Base-by-base conservation (phyloP, 2,113 vertebrate genomes). In the Atrichornis clamosus region DNA sequence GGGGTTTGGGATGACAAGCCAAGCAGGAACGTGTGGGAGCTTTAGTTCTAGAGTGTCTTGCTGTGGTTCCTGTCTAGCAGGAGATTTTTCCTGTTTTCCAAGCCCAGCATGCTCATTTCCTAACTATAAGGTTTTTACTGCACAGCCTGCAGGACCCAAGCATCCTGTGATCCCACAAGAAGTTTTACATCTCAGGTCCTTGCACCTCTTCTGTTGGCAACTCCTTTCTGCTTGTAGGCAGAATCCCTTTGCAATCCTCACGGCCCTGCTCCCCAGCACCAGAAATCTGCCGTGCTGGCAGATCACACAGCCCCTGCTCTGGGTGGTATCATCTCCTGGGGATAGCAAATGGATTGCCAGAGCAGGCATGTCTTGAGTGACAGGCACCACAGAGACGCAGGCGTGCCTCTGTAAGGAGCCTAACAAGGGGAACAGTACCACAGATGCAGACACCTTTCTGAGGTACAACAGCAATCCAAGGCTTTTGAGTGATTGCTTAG, bases 151-250 rank as follows among this genome's bases (percentile, higher is more conserved):
- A 50, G 65, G 13, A 84, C 6, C 39, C 59, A 56, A 39, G 10
- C 28, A 39, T 62, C 37, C n/a, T 56, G 37, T 64, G 72, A 41
- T 27, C 42, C 33, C 28, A 21, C 9, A 12, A 0, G 0, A 63
- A 75, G 35, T 75, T 68, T 62, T 81, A 37, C 13, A 44, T 24
- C 7, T 5, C 17, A 33, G 30, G 58, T n/a, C 32, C 7, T 67
- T 64, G n/a, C 33, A 82, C 30, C n/a, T 67, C 23, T 62, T 70
- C 60, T 88, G 27, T 44, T 62, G 84, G 58, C 35, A 74, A 50
- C 9, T 5, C 47, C 27, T 81, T 69, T 26, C 60, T 82, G 41
- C 69, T 58, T 42, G 28, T 21, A 82, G 52, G 33, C 42, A 58
- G 32, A 84, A 74, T 69, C 17, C 5, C 11, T 74, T 76, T 47